Base-by-base conservation (phyloP, 2,888 invertebrate species). In the Ischnus inquisitorius region DNA sequence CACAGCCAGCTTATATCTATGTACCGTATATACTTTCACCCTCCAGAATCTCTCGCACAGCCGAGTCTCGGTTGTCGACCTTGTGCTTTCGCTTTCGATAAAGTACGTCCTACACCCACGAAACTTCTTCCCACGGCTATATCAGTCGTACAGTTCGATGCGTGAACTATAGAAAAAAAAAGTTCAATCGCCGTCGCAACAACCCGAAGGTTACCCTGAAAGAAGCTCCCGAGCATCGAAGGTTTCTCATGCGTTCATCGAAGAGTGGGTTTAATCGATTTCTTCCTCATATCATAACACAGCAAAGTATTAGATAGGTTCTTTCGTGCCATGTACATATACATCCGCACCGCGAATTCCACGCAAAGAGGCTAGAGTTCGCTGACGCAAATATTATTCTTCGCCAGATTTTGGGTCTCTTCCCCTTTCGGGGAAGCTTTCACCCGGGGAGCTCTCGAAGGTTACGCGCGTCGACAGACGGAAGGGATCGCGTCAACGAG, bases 21-120 rank as follows among this genome's bases (percentile, higher is more conserved):
- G 34, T 48, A 72, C 62, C 51, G 16, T 51, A 51, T 16, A 77
- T 74, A 80, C 77, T 84, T 83, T 84, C 80, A 74, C 83, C 83
- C 77, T 84, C 62, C 48, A 57, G 48, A 46, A 80, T 64, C 71
- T 51, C 43, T 72, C 64, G 57, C 43, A 48, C n/a, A 39, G 77
- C 46, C 67, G 72, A 74, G 54, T 12, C 34, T 22, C 54, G 77
- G 67, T 84, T 74, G 72, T 77, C 74, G 83, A 80, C 83, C 76
- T 65, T 57, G 19, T 6, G 46, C 71, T 80, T 62, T 80, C 64
- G 12, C 83, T 80, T 62, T 84, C 77, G 83, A 78, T 69, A 43
- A 71, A 79, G 64, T 62, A 65, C 43, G 62, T 28, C 8, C n/a
- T 16, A 46, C 39, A 28, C 62, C 57, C 51, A 71, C 67, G 19